phyloP scores from a whole-genome alignment of 2,113 vertebrate genomes.

The Chionis minor region DNA sequence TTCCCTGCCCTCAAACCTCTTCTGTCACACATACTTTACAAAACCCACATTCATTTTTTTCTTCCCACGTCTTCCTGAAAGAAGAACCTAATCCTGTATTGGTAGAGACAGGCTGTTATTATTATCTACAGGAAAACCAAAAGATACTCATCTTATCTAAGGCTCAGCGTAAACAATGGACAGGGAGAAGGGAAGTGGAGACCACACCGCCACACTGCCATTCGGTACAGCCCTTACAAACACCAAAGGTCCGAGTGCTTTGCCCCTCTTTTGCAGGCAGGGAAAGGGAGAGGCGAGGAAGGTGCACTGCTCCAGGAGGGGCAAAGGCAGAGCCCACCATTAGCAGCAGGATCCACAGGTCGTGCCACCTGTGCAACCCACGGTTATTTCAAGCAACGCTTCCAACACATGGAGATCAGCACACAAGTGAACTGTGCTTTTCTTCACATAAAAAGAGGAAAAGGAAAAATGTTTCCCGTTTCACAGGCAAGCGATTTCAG shows the following conservation, averaged over 20 bases:
- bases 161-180: neutral
- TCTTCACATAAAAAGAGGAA: neutral
- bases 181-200: neutral
- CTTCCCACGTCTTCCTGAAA: conserved; percentile 5
- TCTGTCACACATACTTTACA: neutral
- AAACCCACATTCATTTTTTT: neutral
- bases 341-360: neutral
- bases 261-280: neutral
- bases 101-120: neutral
- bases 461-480: neutral
- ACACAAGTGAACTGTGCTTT: neutral
- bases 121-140: conserved; percentile 49
- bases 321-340: neutral
- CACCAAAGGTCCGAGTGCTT: neutral
- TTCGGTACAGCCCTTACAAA: neutral
- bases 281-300: accelerated
- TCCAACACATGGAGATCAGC: accelerated
- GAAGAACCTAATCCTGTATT: neutral
- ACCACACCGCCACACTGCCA: accelerated
- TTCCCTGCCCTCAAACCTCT: neutral
- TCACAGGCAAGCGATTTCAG: neutral
- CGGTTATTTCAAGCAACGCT: neutral
- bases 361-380: neutral
- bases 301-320: neutral
- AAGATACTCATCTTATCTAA: conserved; percentile 45